Evolutionary conservation across 2,888 invertebrate species (phyloP).

Genomic region (Lottia gigantea): DNA sequence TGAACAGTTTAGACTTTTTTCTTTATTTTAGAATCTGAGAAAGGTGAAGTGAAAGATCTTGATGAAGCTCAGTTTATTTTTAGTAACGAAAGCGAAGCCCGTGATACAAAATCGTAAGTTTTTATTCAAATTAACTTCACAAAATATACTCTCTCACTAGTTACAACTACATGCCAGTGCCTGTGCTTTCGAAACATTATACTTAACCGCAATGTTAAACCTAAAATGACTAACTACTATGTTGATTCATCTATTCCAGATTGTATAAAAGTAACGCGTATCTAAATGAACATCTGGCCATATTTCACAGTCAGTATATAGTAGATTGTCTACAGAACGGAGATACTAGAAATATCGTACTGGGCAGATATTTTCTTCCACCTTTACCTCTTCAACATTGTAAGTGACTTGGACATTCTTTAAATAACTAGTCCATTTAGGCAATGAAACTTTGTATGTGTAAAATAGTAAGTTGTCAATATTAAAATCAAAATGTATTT

Average conservation of each 20-base stretch:
- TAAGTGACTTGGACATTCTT: conserved; percentile 25
- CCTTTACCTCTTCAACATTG: conserved; percentile 45
- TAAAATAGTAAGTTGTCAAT: too few species aligned
- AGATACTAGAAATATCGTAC: conserved; percentile 26
- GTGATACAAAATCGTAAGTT: conserved; percentile 43
- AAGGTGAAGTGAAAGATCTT: conserved; percentile 33
- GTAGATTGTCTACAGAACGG: conserved; percentile 36
- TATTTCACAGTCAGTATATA: conserved; percentile 50
- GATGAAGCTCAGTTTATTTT: conserved; percentile 49
- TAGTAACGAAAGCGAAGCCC: conserved; percentile 40
- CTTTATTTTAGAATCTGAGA: conserved; percentile 35
- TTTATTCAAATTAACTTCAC: too few species aligned
- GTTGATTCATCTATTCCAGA: conserved; percentile 33
- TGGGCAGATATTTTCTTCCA: conserved; percentile 48
- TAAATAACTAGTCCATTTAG: too few species aligned
- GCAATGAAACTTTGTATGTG: too few species aligned
- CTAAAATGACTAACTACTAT: neutral
- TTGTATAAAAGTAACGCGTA: conserved; percentile 45
- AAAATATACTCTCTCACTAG: too few species aligned
- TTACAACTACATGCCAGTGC: too few species aligned
- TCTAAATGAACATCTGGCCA: conserved; percentile 43
- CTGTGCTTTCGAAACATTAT: too few species aligned
- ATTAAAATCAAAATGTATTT: too few species aligned
- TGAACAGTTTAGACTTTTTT: neutral
- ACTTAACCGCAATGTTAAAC: neutral